Evolutionary conservation across 1,140 invertebrate genomes (phyloP), one percentile per base, ranked within the genome.

Genomic region (Daktulosphaira vitifoliae): DNA sequence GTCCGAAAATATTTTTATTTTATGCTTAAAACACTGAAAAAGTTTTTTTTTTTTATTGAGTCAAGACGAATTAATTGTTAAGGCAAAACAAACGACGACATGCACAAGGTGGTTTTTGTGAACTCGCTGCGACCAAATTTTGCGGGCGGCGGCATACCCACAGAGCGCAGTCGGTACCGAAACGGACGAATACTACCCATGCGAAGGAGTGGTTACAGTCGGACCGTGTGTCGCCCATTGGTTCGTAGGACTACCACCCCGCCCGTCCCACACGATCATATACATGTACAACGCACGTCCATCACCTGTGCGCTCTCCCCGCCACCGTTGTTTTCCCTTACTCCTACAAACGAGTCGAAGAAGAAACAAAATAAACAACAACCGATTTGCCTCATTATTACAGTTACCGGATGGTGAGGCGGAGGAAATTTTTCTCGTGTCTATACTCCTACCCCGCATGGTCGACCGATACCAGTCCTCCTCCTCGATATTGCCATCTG

Each of bases 271-370:
- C 56, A 39, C 42, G 26, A 16, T 1, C 38, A 25, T 38, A 37
- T 8, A 54, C 22, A 18, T 15, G 23, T 15, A 33, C 25, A 52
- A 33, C 26, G 15, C 25, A 16, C 49, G 3, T 5, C 2, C 39
- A 23, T 59, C 54, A 59, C 54, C 54, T 59, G 54, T 59, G 8
- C n/a, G n/a, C n/a, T n/a, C n/a, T n/a, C n/a, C n/a, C 48, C 48
- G 37, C 13, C 53, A 22, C 13, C 22, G 38, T 54, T 20, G 11
- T 38, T 54, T 54, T 37, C 15, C 13, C 37, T 5, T 16, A 16
- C 26, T 52, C 26, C 26, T 52, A 52, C 23, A n/a, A 16, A 25
- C 15, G 6, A 16, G 11, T 8, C 2, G 9, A 16, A 52, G 23
- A 37, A 9, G n/a, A 25, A 52, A 22, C 8, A 29, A 52, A n/a